A percentile compares a stretch with the other conserved stretches of the same genome.
Evolutionary conservation across 2,888 invertebrate genomes (phyloP).

Genomic region (Candidula unifasciata): DNA sequence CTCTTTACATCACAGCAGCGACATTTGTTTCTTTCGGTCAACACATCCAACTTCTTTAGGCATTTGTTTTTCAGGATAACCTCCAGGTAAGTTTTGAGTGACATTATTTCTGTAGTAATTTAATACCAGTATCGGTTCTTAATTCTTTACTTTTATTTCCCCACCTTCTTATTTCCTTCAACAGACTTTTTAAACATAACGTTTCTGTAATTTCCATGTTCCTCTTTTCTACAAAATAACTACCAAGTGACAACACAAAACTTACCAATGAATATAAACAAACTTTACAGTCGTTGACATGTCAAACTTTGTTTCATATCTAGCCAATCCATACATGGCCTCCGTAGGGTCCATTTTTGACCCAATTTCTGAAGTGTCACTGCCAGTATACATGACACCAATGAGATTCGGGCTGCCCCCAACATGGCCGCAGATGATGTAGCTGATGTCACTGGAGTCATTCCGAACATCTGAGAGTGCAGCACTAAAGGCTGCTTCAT

Average conservation of each 20-base stretch:
- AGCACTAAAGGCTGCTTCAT: slow-evolving; percentile 62
- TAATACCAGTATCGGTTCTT: too few species aligned
- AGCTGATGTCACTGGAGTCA: slow-evolving; percentile 60
- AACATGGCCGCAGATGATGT: slow-evolving; percentile 71
- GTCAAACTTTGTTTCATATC: slow-evolving; percentile 73
- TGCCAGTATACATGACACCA: slow-evolving; percentile 39
- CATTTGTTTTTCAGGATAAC: too few species aligned
- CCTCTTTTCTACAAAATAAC: too few species aligned
- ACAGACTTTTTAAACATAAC: too few species aligned
- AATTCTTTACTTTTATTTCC: too few species aligned
- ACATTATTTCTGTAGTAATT: too few species aligned
- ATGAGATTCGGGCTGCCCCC: slow-evolving; percentile 69
- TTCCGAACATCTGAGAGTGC: slow-evolving; percentile 69
- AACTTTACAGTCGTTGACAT: slow-evolving; percentile 76
- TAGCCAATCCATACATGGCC: slow-evolving; percentile 73
- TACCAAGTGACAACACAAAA: neutral
- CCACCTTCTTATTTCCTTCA: too few species aligned
- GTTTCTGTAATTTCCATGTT: too few species aligned
- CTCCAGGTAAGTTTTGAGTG: too few species aligned
- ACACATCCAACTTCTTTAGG: too few species aligned
- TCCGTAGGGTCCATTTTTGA: slow-evolving; percentile 61
- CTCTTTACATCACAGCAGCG: too few species aligned
- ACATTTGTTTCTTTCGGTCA: too few species aligned
- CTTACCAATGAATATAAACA: slow-evolving; percentile 76
- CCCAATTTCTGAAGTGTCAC: slow-evolving; percentile 60